phyloP scores from a whole-genome alignment of 2,888 invertebrate genomes.

The Brenthis hecate region DNA sequence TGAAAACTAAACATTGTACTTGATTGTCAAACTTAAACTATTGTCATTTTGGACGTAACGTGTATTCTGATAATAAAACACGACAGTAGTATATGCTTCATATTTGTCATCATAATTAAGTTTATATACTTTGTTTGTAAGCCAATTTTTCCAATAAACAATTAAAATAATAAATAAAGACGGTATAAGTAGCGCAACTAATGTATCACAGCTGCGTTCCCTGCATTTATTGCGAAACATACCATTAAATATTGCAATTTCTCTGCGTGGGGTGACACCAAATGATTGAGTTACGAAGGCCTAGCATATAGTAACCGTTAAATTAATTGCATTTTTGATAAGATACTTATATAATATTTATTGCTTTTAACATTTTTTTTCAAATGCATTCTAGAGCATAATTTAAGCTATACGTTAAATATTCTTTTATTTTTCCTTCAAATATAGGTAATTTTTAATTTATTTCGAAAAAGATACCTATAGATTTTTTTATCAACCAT shows the following conservation, averaged over 20 bases:
- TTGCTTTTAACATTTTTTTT: background rate
- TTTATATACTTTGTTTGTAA: no score
- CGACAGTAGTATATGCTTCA: background rate
- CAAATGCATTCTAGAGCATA: no score
- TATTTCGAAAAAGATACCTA: no score
- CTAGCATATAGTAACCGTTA: constrained; percentile 25
- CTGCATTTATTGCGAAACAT: constrained; percentile 70
- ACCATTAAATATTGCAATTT: constrained; percentile 61
- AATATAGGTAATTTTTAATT: no score
- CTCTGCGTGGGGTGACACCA: constrained; percentile 50
- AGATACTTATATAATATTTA: background rate
- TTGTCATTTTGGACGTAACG: background rate
- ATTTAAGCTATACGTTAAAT: no score
- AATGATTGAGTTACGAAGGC: constrained; percentile 53
- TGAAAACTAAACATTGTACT: background rate
- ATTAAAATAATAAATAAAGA: constrained; percentile 21
- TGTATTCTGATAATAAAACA: background rate
- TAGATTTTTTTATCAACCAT: background rate
- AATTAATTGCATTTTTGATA: constrained; percentile 36
- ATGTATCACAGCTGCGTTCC: constrained; percentile 68
- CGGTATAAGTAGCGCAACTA: constrained; percentile 50
- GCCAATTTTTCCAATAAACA: no score
- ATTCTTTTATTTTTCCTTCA: no score
- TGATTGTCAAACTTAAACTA: background rate
- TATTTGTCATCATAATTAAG: no score